Evolutionary conservation across 2,888 invertebrate species (phyloP).

Genomic region (Aplocera efformata): DNA sequence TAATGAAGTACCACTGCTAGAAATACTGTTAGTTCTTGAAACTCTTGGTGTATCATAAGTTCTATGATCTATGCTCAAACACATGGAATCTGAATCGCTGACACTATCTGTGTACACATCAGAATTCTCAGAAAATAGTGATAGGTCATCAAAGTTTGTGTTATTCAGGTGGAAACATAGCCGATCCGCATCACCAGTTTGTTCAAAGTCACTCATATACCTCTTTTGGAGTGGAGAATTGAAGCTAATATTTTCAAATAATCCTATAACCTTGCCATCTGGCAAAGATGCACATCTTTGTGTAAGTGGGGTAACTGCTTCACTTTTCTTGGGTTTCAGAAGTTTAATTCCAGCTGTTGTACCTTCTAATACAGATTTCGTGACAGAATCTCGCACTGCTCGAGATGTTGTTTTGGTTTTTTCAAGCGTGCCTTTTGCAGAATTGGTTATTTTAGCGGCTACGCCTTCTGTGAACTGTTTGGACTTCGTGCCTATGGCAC

Average conservation of each 20-base stretch:
- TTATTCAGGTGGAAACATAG: constrained; percentile 51
- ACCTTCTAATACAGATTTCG: constrained; percentile 83
- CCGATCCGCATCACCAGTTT: constrained; percentile 25
- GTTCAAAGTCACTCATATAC: constrained; percentile 39
- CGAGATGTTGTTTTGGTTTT: constrained; percentile 71
- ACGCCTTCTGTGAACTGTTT: constrained; percentile 80
- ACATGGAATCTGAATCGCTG: constrained; percentile 50
- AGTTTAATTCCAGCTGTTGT: constrained; percentile 80
- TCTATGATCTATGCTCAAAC: constrained; percentile 41
- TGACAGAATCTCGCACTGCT: constrained; percentile 74
- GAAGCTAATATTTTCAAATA: constrained; percentile 84
- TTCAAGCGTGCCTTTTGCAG: constrained; percentile 69
- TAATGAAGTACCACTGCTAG: constrained; percentile 42
- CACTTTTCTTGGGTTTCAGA: constrained; percentile 50
- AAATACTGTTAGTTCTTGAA: constrained; percentile 57
- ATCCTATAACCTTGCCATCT: constrained; percentile 67
- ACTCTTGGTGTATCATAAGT: constrained; percentile 66
- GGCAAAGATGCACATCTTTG: constrained; percentile 81
- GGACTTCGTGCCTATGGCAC: constrained; percentile 76
- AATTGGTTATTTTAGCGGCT: constrained; percentile 69
- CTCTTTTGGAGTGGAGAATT: constrained; percentile 80
- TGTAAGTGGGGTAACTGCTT: constrained; percentile 35
- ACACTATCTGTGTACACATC: constrained; percentile 58
- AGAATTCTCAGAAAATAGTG: constrained; percentile 63
- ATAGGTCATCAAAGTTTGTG: constrained; percentile 58